Base-by-base conservation (phyloP, 2,113 vertebrate species). In the Merops nubicus region DNA sequence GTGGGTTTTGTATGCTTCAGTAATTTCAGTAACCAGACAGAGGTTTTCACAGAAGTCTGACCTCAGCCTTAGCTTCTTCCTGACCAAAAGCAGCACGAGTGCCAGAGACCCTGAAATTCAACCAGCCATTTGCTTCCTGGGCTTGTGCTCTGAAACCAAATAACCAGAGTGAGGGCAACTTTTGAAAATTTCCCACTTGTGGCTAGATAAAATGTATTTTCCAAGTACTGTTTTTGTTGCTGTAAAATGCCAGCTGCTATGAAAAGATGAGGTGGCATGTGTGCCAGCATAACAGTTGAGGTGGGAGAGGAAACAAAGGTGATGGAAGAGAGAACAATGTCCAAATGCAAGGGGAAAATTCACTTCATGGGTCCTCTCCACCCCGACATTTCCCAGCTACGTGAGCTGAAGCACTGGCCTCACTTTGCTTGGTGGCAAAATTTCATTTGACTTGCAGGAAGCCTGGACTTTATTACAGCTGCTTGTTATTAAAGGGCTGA, bases 401-500 rank as follows among this genome's bases (percentile, higher is more conserved):
- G 6, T 69, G 75, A 89, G 29, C 79, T 77, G 83, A 59, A 77
- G 64, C 45, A 34, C 50, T 88, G 92, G 57, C 67, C 88, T 28
- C 9, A 4, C 38, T 89, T 42, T 67, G 34, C 60, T 81, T 78
- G 72, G 64, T 92, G 80, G 76, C 83, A 92, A 56, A 42, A 60
- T 60, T 88, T 72, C 67, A 64, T 95, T 86, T 84, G 50, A 81
- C 56, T 91, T 68, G 51, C 38, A 81, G 64, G 83, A 92, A 96
- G 51, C 54, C 38, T 0, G 0, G 47, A n/a, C 47, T 89, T 89
- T 25, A 26, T 74, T 93, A 63, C 95, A 96, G 92, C 89, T 93
- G 91, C 70, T 95, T 91, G 50, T 92, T 81, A 93, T 96, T 97
- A 84, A 67, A 84, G 73, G 75, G 33, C 67, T 89, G 77, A 93